Evolutionary conservation across 2,888 invertebrate genomes (phyloP).

Genomic region (Dysmachus trigonus): DNA sequence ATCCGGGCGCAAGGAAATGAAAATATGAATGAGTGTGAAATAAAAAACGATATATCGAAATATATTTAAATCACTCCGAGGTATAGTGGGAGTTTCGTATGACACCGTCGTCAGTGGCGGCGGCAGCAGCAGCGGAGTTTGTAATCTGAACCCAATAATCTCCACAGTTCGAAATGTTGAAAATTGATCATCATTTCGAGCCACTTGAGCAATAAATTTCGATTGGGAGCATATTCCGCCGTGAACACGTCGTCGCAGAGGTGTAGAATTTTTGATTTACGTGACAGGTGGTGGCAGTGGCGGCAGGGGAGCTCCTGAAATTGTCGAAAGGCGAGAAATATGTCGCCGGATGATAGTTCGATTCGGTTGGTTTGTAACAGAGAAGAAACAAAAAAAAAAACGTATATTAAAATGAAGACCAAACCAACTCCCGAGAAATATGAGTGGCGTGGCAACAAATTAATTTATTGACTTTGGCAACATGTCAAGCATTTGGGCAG

Average conservation of each 20-base stretch:
- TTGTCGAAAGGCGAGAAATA: neutral
- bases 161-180: slow-evolving; percentile 44
- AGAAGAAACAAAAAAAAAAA: neutral
- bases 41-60: slow-evolving; percentile 42
- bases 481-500: slow-evolving; percentile 46
- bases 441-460: slow-evolving; percentile 45
- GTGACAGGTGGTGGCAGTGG: neutral
- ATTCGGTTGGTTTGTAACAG: neutral
- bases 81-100: slow-evolving; percentile 46
- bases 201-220: slow-evolving; percentile 45
- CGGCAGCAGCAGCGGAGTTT: neutral
- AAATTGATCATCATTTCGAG: slow-evolving; percentile 48
- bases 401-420: too few species aligned
- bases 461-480: slow-evolving; percentile 50
- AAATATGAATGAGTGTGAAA: slow-evolving; percentile 47
- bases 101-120: slow-evolving; percentile 2
- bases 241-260: slow-evolving; percentile 37
- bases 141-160: slow-evolving; percentile 48
- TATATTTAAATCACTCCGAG: slow-evolving; percentile 48
- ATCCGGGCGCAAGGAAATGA: slow-evolving; percentile 47
- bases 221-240: slow-evolving; percentile 43
- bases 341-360: neutral
- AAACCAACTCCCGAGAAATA: neutral
- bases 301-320: neutral
- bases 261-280: slow-evolving; percentile 49